These are phyloP conservation scores for Steinernema hermaphroditum DNA, from an alignment of 2,888 invertebrate species.

Conservation along the genomic window DNA sequence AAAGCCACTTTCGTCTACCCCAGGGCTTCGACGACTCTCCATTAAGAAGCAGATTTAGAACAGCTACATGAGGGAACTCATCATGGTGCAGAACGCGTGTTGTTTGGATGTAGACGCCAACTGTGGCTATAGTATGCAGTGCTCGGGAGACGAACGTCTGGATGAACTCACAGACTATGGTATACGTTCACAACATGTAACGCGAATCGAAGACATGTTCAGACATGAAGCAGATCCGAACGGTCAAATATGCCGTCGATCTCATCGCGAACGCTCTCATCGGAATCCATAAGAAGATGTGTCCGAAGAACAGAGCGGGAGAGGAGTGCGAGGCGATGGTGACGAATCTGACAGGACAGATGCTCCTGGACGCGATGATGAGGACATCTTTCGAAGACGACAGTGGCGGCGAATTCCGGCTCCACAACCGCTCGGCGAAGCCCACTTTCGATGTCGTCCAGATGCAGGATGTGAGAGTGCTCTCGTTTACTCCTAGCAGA, in stretches of 20 bases:
- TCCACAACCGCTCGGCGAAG: neutral
- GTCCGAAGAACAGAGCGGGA: neutral
- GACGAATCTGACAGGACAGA: neutral
- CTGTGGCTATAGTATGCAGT: constrained; percentile 24
- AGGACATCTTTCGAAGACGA: neutral
- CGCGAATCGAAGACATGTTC: neutral
- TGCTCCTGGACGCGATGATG: constrained; percentile 7
- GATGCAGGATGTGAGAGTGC: neutral
- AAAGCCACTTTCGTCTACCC: too few relatives aligned
- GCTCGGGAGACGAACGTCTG: neutral
- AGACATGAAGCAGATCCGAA: constrained; percentile 6
- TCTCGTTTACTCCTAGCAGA: neutral
- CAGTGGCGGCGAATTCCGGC: neutral
- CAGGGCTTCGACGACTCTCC: too few relatives aligned
- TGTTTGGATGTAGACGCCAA: neutral
- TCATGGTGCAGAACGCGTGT: constrained; percentile 8
- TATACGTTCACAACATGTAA: neutral
- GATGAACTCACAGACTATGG: neutral
- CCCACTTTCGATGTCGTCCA: constrained; percentile 20
- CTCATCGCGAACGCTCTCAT: constrained; percentile 11
- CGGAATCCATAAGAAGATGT: constrained; percentile 6
- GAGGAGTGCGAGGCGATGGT: neutral
- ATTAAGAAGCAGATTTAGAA: neutral
- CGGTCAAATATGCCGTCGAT: neutral
- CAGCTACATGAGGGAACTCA: neutral